These are phyloP conservation scores for Arenicola marina DNA, from an alignment of 2,888 invertebrate species.

Conservation along the genomic window DNA sequence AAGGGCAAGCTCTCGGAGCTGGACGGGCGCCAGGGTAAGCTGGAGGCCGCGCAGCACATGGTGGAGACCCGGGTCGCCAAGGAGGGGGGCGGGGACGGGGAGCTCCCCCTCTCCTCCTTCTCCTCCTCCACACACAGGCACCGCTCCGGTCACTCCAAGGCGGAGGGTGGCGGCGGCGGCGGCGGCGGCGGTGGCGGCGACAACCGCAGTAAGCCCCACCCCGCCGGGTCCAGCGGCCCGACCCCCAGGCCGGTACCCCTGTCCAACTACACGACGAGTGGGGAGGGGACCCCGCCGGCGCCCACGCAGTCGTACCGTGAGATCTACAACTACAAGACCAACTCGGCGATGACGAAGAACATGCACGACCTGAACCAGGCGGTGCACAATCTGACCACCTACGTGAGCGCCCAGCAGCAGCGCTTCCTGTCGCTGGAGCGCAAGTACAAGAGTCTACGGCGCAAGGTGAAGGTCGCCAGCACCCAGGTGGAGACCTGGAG, in stretches of 20 bases:
- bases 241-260: no score
- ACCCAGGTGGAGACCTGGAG: background rate
- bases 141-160: no score
- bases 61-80: background rate
- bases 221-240: background rate
- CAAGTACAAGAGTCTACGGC: background rate
- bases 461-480: background rate
- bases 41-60: background rate
- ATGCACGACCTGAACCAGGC: background rate
- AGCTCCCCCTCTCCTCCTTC: background rate
- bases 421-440: background rate
- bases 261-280: no score
- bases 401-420: background rate
- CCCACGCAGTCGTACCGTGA: no score
- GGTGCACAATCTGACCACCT: background rate
- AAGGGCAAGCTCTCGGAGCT: background rate
- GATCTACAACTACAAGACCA: background rate
- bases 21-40: background rate
- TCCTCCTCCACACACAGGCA: no score
- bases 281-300: no score
- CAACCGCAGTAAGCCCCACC: background rate
- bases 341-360: background rate
- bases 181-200: background rate
- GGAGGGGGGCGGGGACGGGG: background rate
- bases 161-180: no score